A percentile compares a stretch with the other conserved stretches of the same genome.
These are phyloP conservation scores for Eucera pruinosa DNA, from an alignment of 2,888 invertebrate species.

Conservation along the genomic window DNA sequence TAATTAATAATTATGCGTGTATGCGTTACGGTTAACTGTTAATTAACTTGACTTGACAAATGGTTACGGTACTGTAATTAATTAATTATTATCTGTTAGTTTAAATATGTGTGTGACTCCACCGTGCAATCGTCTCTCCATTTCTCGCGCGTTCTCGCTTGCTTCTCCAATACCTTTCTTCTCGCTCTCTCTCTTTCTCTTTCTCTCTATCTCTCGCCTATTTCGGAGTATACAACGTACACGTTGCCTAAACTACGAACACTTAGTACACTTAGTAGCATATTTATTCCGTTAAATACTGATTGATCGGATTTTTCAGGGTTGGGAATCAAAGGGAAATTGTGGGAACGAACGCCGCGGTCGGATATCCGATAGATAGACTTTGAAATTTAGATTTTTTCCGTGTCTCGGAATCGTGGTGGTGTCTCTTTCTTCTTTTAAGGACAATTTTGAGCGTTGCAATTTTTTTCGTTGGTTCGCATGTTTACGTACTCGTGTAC, in stretches of 20 bases:
- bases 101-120: constrained; percentile 80
- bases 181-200: too few relatives aligned
- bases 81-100: constrained; percentile 82
- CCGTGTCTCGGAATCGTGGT: neutral
- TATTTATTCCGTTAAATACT: constrained; percentile 78
- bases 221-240: constrained; percentile 81
- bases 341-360: constrained; percentile 39
- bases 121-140: constrained; percentile 70
- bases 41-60: constrained; percentile 79
- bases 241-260: constrained; percentile 83
- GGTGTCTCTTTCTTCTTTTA: neutral
- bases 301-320: constrained; percentile 54
- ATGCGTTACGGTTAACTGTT: constrained; percentile 76
- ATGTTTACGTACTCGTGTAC: too few relatives aligned
- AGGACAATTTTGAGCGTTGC: neutral
- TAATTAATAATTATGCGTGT: constrained; percentile 77
- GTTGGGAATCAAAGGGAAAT: too few relatives aligned
- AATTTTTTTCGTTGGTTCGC: neutral
- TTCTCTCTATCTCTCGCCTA: constrained; percentile 39
- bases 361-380: neutral
- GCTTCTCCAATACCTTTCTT: constrained; percentile 40
- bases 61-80: constrained; percentile 79
- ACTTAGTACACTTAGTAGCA: constrained; percentile 84
- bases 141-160: constrained; percentile 37
- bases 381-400: neutral